Conservation (phyloP, 1,140 invertebrate species). For the Leptoteleia sp. region DNA sequence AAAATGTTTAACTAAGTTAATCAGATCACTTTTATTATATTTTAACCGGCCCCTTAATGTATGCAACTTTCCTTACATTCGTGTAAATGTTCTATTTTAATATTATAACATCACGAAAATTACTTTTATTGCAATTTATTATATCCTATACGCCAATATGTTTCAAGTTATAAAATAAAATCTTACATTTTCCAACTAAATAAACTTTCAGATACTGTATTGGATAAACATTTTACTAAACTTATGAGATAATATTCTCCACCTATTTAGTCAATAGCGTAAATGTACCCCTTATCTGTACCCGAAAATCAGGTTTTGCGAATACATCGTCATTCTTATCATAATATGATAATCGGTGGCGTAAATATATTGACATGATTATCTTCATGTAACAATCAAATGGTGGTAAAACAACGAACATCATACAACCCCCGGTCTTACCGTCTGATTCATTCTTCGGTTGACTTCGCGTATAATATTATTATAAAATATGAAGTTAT, state of each 20-base stretch:
- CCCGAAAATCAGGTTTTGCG: conserved; percentile 19
- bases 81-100: too few relatives aligned
- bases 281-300: conserved; percentile 26
- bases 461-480: too few relatives aligned
- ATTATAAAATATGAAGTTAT: too few relatives aligned
- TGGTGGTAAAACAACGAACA: conserved; percentile 1
- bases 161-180: too few relatives aligned
- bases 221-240: conserved; percentile 11
- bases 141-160: too few relatives aligned
- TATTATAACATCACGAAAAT: too few relatives aligned
- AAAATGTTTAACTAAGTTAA: too few relatives aligned
- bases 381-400: conserved; percentile 29
- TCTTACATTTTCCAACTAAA: too few relatives aligned
- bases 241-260: conserved; percentile 12
- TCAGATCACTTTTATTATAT: too few relatives aligned
- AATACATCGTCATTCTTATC: conserved; percentile 32
- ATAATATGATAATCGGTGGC: conserved; percentile 27
- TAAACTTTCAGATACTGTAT: too few relatives aligned
- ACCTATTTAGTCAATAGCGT: conserved; percentile 14
- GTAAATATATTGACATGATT: conserved; percentile 27
- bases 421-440: not conserved
- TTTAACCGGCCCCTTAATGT: conserved; percentile 4
- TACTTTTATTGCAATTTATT: too few relatives aligned
- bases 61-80: conserved; percentile 1
- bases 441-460: too few relatives aligned